Evolutionary conservation across 2,113 vertebrate genomes (phyloP), one percentile per base, ranked within the genome.

Genomic region (Gorsachius goisagi): DNA sequence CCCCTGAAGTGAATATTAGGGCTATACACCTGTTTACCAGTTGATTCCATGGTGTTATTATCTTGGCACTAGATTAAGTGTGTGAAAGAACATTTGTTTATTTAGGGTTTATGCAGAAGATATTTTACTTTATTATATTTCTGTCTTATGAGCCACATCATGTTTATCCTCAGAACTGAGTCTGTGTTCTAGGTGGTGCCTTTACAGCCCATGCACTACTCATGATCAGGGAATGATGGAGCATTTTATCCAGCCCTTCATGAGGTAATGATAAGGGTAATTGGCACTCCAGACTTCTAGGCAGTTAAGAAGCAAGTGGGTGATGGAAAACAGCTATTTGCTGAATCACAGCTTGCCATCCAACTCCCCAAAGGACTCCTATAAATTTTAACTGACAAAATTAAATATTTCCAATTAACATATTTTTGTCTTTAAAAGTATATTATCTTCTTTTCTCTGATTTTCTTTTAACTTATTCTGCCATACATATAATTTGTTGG

Each of bases 321-420:
- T 81, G 52, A 88, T 72, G 83, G 82, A 96, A 92, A 96, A 66
- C 30, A 75, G 71, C 35, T 71, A 85, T 92, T 86, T 91, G 27
- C 64, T 91, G 76, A 81, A 80, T 88, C 72, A 88, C 5, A 45
- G 37, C 44, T 77, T 83, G 52, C 59, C 33, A 77, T 80, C 75
- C 28, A 88, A 39, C 22, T 86, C n/a, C 59, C 16, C 14, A 39
- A 88, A 85, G 44, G 55, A 67, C 32, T 90, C 80, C 32, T 49
- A 7, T 44, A 80, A 85, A 88, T 63, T 88, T 85, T 74, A 80
- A 74, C 41, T 86, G 85, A n/a, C 41, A 64, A 72, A 79, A 37
- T 79, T 71, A 37, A 77, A 84, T 74, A 93, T 93, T 92, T 84
- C 23, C 28, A 71, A 68, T 94, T 88, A 94, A 56, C 52, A 24